Conservation (phyloP, 2,888 invertebrate species). For the Eristalis tenax region DNA sequence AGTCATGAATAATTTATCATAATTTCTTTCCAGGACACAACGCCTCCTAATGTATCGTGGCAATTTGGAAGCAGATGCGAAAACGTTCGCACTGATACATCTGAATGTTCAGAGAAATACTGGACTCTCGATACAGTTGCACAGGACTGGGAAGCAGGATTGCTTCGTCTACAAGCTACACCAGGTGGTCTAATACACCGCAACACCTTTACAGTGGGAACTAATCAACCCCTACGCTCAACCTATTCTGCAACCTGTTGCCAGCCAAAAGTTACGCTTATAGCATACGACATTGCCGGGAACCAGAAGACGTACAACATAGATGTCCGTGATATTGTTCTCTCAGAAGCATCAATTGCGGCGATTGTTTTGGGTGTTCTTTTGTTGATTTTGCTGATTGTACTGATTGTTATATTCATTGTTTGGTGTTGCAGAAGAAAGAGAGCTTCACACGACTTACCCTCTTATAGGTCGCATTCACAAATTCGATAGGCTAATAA, state of each 20-base stretch:
- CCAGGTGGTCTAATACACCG: slow-evolving; percentile 85
- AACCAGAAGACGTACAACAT: slow-evolving; percentile 85
- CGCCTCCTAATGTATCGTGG: slow-evolving; percentile 84
- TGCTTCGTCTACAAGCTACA: slow-evolving; percentile 84
- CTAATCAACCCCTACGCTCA: slow-evolving; percentile 85
- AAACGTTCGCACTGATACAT: slow-evolving; percentile 78
- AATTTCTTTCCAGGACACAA: slow-evolving; percentile 81
- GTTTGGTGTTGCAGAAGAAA: slow-evolving; percentile 84
- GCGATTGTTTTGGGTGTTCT: slow-evolving; percentile 87
- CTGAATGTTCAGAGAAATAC: slow-evolving; percentile 84
- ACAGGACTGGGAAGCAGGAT: slow-evolving; percentile 86
- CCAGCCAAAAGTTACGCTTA: slow-evolving; percentile 85
- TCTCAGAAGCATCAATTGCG: slow-evolving; percentile 83
- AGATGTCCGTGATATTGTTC: slow-evolving; percentile 83
- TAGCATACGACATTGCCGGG: slow-evolving; percentile 86
- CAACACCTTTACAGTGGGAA: slow-evolving; percentile 86
- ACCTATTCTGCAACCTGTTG: slow-evolving; percentile 89
- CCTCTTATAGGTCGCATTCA: slow-evolving; percentile 82
- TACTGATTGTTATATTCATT: slow-evolving; percentile 83
- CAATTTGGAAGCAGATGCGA: slow-evolving; percentile 86
- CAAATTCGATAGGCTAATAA: slow-evolving; percentile 48
- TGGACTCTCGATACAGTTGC: slow-evolving; percentile 88
- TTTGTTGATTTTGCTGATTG: slow-evolving; percentile 84
- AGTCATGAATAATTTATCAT: background rate
- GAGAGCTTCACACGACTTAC: slow-evolving; percentile 84